Evolutionary conservation across 1,140 invertebrate species (phyloP).

Genomic region (Telenomus remus): DNA sequence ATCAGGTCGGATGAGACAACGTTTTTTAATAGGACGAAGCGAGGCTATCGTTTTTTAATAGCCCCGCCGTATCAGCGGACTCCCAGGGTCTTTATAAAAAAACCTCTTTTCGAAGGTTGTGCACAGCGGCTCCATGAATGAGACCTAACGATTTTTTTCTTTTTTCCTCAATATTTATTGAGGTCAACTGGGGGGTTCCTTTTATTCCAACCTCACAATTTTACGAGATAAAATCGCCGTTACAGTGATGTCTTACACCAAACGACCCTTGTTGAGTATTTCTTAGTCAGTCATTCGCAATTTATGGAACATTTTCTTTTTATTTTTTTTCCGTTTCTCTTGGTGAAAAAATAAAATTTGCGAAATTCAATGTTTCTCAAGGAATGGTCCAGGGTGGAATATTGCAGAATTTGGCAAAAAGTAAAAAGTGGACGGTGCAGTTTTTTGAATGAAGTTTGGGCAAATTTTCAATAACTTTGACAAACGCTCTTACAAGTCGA

Average conservation of each 20-base stretch:
- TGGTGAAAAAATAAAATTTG: too few species aligned
- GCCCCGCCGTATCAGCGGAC: background rate
- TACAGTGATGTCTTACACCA: background rate
- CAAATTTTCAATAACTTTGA: too few species aligned
- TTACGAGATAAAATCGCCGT: background rate
- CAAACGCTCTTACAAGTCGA: too few species aligned
- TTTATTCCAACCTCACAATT: background rate
- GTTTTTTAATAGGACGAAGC: background rate
- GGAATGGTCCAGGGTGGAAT: too few species aligned
- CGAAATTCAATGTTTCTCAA: too few species aligned
- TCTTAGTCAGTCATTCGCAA: background rate
- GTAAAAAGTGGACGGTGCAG: too few species aligned
- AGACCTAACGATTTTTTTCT: constrained; percentile 6
- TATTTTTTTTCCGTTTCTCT: constrained; percentile 2
- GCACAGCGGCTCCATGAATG: constrained; percentile 8
- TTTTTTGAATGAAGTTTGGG: too few species aligned
- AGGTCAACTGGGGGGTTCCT: constrained; percentile 8
- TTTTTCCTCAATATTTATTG: background rate
- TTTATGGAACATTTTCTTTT: background rate
- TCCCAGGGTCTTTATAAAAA: constrained; percentile 14
- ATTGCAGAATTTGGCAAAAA: too few species aligned
- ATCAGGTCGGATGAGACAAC: background rate
- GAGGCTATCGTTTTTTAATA: constrained; percentile 11
- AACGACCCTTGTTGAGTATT: background rate
- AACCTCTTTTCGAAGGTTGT: constrained; percentile 16